Evolutionary conservation across 2,113 vertebrate species (phyloP), one percentile per base, ranked within the genome.

Genomic region (Gambusia holbrooki): DNA sequence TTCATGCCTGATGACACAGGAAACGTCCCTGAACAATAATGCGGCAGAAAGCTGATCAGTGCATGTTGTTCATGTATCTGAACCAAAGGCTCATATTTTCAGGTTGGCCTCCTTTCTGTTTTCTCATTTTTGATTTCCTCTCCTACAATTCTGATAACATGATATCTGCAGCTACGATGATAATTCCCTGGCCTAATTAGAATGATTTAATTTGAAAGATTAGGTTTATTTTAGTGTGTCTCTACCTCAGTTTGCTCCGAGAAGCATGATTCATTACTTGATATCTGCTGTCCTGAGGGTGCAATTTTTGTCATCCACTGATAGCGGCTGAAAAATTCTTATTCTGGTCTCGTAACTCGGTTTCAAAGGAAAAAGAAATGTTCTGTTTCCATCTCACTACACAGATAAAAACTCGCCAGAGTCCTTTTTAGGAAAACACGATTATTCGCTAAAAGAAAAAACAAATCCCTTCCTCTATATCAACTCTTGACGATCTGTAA

Each of bases 261-360:
- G 78, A 75, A 33, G 66, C 69, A 8, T 15, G 80, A 89, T 84
- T 66, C 51, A 85, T 89, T 84, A 83, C 76, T 62, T 62, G 19
- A 85, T 79, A 74, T 77, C 77, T 81, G 67, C 63, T 74, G 29
- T 85, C 80, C 77, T 29, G 5, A 33, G 71, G 81, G 68, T 73
- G 37, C 29, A 81, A 78, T 84, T 78, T 58, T 19, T 83, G 62
- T 76, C 64, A 80, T 71, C 69, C 30, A 64, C 58, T 76, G 74
- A 85, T 82, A 85, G 69, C 62, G 74, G 51, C 12, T 64, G 3
- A 79, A 28, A 9, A 27, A 66, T 86, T 85, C 30, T 69, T 65
- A 82, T 76, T 84, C 68, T n/a, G 63, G 66, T 66, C 69, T 80
- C 76, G 78, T 68, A 58, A 30, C 62, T 74, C 30, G n/a, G 70